These are phyloP conservation scores for Elephantulus edwardii DNA, from an alignment of 2,113 vertebrate species.

Conservation along the genomic window DNA sequence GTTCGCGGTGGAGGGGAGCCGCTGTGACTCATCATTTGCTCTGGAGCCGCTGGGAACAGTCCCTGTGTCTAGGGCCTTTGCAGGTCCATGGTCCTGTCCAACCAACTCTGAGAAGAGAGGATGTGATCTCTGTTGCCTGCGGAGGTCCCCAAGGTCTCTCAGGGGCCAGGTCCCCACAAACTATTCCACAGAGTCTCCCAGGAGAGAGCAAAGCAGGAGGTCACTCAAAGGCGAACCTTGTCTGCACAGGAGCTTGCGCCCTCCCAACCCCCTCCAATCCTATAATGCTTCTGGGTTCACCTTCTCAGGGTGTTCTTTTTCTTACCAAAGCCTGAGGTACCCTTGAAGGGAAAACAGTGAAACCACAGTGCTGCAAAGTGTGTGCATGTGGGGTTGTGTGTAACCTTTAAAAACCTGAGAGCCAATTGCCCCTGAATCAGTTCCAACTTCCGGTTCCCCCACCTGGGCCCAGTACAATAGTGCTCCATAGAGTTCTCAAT, in stretches of 20 bases:
- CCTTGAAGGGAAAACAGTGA: not conserved
- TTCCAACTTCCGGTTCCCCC: not conserved
- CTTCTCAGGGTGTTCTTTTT: not conserved
- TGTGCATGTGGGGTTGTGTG: not conserved
- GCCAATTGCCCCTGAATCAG: too few species aligned
- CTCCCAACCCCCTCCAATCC: not conserved
- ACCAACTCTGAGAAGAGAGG: not conserved
- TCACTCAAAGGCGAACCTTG: not conserved
- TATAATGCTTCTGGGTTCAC: not conserved
- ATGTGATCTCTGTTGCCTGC: fast-evolving
- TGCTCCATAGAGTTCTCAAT: not conserved
- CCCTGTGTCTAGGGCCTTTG: not conserved
- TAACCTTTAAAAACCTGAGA: too few species aligned
- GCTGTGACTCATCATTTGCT: slow-evolving; percentile 18
- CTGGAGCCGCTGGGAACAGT: not conserved
- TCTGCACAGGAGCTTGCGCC: not conserved
- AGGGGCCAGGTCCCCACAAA: not conserved
- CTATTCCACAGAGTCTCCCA: not conserved
- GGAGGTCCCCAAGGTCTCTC: not conserved
- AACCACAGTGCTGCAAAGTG: not conserved
- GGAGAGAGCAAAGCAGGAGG: not conserved
- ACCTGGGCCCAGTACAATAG: too few species aligned
- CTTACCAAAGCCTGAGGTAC: not conserved
- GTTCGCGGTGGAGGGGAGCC: not conserved
- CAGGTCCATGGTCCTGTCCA: not conserved